Evolutionary conservation across 1,140 invertebrate species (phyloP).

Genomic region (Homalodisca vitripennis): DNA sequence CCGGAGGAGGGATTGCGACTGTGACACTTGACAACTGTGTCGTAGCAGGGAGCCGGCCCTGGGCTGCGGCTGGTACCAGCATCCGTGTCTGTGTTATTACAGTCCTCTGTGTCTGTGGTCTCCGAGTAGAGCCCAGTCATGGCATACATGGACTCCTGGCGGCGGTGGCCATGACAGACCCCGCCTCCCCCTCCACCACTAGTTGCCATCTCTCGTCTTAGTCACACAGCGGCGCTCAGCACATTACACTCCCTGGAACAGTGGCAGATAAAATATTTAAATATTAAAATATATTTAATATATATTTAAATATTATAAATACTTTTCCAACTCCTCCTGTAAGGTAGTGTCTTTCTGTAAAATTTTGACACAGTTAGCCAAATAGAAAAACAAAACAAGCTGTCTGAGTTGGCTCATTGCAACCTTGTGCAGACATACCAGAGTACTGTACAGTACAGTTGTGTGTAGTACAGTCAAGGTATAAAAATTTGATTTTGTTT

Average conservation of each 20-base stretch:
- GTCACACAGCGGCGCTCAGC: neutral
- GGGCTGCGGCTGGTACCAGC: conserved; percentile 43
- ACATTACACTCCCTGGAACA: neutral
- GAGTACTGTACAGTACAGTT: no score
- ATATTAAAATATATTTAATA: no score
- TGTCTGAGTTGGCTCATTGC: no score
- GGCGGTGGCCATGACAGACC: conserved; percentile 54
- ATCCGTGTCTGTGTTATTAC: conserved; percentile 46
- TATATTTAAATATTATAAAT: no score
- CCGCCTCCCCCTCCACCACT: conserved; percentile 47
- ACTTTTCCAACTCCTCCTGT: no score
- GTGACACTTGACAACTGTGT: conserved; percentile 67
- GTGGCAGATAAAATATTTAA: no score
- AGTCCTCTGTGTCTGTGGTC: conserved; percentile 46
- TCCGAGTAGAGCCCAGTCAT: conserved; percentile 79
- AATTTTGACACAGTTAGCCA: no score
- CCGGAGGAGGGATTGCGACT: conserved; percentile 69
- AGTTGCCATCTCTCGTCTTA: conserved; percentile 8
- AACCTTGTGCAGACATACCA: no score
- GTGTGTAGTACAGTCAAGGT: no score
- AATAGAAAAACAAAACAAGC: no score
- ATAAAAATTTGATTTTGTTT: no score
- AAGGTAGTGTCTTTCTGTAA: no score
- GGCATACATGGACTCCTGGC: conserved; percentile 82
- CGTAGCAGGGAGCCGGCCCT: conserved; percentile 47